These are phyloP conservation scores for Cyprinodon diabolis DNA, from an alignment of 2,797 vertebrate species.

Conservation along the genomic window DNA sequence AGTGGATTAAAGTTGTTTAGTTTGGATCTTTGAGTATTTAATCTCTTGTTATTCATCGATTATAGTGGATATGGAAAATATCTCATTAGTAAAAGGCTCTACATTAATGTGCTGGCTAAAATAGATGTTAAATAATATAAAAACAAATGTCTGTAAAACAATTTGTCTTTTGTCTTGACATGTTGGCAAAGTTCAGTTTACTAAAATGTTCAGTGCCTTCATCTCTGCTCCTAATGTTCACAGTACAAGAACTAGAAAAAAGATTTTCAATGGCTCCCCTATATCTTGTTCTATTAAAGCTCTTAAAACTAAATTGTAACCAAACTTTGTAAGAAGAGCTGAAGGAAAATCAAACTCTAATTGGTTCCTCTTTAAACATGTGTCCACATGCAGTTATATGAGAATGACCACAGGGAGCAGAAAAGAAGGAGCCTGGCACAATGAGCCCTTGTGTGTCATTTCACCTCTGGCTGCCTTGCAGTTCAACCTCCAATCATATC, in stretches of 20 bases:
- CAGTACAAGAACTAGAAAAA: not conserved
- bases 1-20: not conserved
- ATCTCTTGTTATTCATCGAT: not conserved
- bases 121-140: not conserved
- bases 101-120: not conserved
- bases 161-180: not conserved
- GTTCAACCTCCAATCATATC: conserved; percentile 64
- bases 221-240: not conserved
- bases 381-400: conserved; percentile 55
- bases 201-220: not conserved
- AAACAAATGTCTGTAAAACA: no score
- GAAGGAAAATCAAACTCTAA: not conserved
- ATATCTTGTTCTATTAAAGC: not conserved
- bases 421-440: conserved; percentile 35
- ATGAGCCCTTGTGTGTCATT: conserved; percentile 53
- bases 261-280: not conserved
- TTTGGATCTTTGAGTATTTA: not conserved
- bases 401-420: conserved; percentile 33
- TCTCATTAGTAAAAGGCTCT: not conserved
- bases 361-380: conserved; percentile 27
- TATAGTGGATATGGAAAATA: not conserved
- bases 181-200: not conserved
- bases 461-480: conserved; percentile 66
- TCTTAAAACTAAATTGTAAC: not conserved
- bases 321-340: not conserved